phyloP scores from a whole-genome alignment of 2,888 invertebrate genomes.

The Aporophyla nigra region DNA sequence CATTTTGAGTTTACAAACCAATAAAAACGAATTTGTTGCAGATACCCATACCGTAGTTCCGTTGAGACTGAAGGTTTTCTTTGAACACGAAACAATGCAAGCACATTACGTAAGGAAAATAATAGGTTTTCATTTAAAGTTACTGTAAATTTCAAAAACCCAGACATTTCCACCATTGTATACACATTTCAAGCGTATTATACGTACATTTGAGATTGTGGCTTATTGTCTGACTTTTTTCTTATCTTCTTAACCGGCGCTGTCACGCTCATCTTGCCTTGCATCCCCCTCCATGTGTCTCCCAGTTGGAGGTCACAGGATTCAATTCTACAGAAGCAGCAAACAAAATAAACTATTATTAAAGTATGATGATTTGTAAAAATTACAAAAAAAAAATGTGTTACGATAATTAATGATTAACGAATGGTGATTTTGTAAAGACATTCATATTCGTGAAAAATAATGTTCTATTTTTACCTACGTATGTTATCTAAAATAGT shows the following conservation, averaged over 20 bases:
- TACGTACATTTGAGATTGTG: conserved; percentile 92
- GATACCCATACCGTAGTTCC: conserved; percentile 9
- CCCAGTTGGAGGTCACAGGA: conserved; percentile 95
- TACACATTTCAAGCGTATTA: conserved; percentile 84
- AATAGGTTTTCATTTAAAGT: conserved; percentile 54
- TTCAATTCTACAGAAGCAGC: conserved; percentile 94
- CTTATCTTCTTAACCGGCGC: conserved; percentile 93
- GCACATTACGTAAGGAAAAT: conserved; percentile 48
- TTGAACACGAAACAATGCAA: conserved; percentile 33
- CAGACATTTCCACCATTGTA: conserved; percentile 72
- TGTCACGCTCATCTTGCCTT: conserved; percentile 96
- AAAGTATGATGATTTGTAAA: conserved; percentile 74
- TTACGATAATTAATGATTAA: conserved; percentile 67
- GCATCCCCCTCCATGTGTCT: conserved; percentile 94
- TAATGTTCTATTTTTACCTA: conserved; percentile 48
- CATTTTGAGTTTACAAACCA: background rate
- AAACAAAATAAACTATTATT: conserved; percentile 89
- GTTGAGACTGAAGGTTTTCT: background rate
- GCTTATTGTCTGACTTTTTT: conserved; percentile 93
- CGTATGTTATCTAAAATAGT: conserved; percentile 56
- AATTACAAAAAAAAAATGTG: conserved; percentile 67
- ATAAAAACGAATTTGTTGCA: background rate
- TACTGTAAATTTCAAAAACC: conserved; percentile 65
- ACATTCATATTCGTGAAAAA: conserved; percentile 48
- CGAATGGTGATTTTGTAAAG: conserved; percentile 59